Conservation (phyloP, 2,113 vertebrate genomes). For the Corythornis cristatus region DNA sequence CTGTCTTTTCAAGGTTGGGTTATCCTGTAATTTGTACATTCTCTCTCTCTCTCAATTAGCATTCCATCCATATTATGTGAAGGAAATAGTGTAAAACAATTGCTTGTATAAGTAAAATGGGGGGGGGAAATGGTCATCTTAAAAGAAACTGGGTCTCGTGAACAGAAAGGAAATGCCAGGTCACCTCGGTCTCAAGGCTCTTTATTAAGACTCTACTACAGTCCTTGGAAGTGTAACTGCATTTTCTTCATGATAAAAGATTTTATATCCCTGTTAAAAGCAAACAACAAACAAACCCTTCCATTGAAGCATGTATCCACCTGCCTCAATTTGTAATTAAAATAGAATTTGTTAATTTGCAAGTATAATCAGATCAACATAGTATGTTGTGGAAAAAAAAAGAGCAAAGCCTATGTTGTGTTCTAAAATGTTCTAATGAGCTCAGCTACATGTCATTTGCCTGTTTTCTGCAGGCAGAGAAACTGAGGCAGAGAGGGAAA, state of each 20-base stretch:
- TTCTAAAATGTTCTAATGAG: background rate
- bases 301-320: background rate
- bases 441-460: background rate
- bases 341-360: background rate
- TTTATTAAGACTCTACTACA: background rate
- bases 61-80: background rate
- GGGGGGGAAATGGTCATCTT: background rate
- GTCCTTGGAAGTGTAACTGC: background rate
- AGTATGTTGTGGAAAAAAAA: background rate
- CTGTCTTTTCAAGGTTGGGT: constrained; percentile 65
- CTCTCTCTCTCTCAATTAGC: constrained; percentile 39
- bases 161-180: background rate
- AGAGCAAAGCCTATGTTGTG: background rate
- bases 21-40: constrained; percentile 43
- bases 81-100: background rate
- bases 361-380: background rate
- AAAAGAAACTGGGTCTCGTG: background rate
- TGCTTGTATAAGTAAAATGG: background rate
- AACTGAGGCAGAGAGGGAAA: background rate
- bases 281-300: background rate
- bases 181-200: background rate
- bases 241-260: background rate
- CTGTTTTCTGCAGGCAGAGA: background rate
- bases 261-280: background rate
- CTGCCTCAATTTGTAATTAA: background rate